These are phyloP conservation scores for Apolygus lucorum DNA, from an alignment of 1,140 invertebrate genomes.

Conservation along the genomic window DNA sequence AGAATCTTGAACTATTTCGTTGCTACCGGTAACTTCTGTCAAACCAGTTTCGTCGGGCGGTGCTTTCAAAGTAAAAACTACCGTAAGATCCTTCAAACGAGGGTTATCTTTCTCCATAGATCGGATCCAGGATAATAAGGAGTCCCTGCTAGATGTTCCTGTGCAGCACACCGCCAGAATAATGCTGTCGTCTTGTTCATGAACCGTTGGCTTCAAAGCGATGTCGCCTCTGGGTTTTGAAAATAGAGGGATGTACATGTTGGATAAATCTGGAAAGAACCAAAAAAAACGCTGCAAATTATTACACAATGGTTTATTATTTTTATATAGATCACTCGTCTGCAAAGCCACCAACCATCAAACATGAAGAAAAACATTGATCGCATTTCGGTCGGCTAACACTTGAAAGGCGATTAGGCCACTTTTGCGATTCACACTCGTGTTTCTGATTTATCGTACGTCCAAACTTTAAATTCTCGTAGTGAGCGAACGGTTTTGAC, in stretches of 20 bases:
- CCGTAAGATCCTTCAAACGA: conserved; percentile 42
- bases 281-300: too few relatives aligned
- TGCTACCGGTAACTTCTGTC: background rate
- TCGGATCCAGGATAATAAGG: conserved; percentile 84
- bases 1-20: too few relatives aligned
- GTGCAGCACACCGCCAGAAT: conserved; percentile 80
- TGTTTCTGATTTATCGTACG: too few relatives aligned
- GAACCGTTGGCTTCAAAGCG: conserved; percentile 47
- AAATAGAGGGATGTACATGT: conserved; percentile 30
- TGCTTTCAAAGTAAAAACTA: conserved; percentile 28
- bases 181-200: conserved; percentile 90
- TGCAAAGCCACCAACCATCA: too few relatives aligned
- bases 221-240: background rate
- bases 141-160: conserved; percentile 82
- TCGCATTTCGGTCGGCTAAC: too few relatives aligned
- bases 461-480: too few relatives aligned
- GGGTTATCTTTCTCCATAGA: conserved; percentile 74
- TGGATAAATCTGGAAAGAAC: conserved; percentile 38
- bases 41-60: background rate
- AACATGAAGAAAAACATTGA: too few relatives aligned
- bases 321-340: too few relatives aligned
- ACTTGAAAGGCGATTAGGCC: too few relatives aligned
- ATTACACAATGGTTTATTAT: too few relatives aligned
- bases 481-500: too few relatives aligned
- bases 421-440: too few relatives aligned